A percentile compares a stretch with the other conserved stretches of the same genome.
These are phyloP conservation scores for Bilobella aurantiaca DNA, from an alignment of 1,140 invertebrate species.

Conservation along the genomic window DNA sequence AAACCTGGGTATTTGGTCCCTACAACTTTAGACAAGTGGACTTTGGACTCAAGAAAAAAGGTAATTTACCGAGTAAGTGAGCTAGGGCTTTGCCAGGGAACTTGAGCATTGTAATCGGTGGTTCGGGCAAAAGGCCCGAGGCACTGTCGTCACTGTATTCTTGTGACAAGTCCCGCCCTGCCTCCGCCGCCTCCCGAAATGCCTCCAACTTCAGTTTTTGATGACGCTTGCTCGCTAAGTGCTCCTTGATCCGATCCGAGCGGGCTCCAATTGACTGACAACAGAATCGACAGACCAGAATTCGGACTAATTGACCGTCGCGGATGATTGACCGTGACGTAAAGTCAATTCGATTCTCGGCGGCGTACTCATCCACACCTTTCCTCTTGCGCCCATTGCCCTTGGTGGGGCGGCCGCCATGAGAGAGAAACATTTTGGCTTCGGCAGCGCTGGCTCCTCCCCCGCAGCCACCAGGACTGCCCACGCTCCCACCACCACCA, in stretches of 20 bases:
- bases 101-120: conserved; percentile 35
- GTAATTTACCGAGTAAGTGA: conserved; percentile 30
- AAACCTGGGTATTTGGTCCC: too few species aligned
- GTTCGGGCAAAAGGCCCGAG: conserved; percentile 31
- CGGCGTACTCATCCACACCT: conserved; percentile 34
- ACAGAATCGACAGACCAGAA: conserved; percentile 34
- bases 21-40: too few species aligned
- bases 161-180: conserved; percentile 31
- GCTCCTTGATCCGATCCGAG: conserved; percentile 34
- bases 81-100: conserved; percentile 35
- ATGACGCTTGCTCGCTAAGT: conserved; percentile 34
- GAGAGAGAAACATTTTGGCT: conserved; percentile 31
- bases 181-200: conserved; percentile 34
- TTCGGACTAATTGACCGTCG: conserved; percentile 34
- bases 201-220: conserved; percentile 35
- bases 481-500: background rate
- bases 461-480: background rate
- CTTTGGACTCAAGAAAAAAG: background rate
- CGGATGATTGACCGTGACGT: conserved; percentile 35
- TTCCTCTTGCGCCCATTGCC: conserved; percentile 35
- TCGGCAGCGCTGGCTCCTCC: background rate
- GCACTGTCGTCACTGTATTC: conserved; percentile 34
- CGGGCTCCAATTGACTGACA: conserved; percentile 34
- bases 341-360: conserved; percentile 34
- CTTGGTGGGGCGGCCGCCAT: conserved; percentile 34